Evolutionary conservation across 2,797 vertebrate species (phyloP).

Genomic region (Eulemur rubriventer): DNA sequence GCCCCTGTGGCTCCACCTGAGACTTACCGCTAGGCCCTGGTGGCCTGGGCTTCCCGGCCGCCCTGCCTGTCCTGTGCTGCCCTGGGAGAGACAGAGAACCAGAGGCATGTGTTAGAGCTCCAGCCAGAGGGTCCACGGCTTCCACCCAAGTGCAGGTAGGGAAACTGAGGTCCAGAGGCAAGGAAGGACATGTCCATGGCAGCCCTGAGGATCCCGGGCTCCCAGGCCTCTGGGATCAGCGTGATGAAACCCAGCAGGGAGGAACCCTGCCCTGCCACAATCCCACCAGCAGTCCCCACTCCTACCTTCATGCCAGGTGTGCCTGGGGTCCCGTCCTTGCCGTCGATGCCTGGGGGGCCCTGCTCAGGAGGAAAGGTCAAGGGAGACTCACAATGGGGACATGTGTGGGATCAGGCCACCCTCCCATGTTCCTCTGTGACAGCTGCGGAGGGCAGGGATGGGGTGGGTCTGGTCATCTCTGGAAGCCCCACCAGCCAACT

Average conservation of each 20-base stretch:
- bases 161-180: neutral
- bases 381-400: neutral
- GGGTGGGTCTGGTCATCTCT: neutral
- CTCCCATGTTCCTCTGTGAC: neutral
- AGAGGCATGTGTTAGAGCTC: constrained; percentile 15
- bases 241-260: neutral
- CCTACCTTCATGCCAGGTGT: constrained; percentile 94
- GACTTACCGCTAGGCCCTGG: constrained; percentile 94
- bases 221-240: neutral
- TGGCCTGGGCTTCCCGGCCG: constrained; percentile 91
- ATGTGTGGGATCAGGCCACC: neutral
- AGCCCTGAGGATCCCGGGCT: neutral
- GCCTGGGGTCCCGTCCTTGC: constrained; percentile 96
- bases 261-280: neutral
- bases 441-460: neutral
- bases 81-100: constrained; percentile 84
- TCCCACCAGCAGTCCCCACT: neutral
- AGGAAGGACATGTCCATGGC: neutral
- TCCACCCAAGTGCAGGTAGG: neutral
- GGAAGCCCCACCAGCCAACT: neutral
- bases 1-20: rapidly evolving
- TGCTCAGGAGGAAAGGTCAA: constrained; percentile 75
- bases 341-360: constrained; percentile 97
- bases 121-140: neutral
- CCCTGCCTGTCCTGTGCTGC: constrained; percentile 89